Evolutionary conservation across 2,888 invertebrate genomes (phyloP), one percentile per base, ranked within the genome.

Genomic region (Koerneria pararmatus): DNA sequence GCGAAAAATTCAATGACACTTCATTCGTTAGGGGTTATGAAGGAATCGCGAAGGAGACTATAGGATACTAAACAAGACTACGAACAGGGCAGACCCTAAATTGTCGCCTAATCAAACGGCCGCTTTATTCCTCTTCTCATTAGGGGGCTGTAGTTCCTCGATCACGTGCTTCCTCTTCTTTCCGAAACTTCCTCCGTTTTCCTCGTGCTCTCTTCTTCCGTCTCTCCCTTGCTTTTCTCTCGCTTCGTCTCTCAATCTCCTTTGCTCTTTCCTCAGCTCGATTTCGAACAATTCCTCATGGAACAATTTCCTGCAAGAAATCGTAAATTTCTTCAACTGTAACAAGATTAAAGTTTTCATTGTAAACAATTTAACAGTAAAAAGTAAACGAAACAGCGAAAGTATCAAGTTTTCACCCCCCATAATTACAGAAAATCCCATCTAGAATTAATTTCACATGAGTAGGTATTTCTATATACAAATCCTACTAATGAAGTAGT

Each of bases 281-380:
- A 78, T 68, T 41, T 77, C 75, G 69, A 80, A 79, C 22, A 80
- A 65, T 56, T 80, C 80, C 24, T 79, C 74, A 4, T 70, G 67
- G 59, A 72, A 80, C 0, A 78, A 60, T 58, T 75, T 70, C 53
- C 78, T 75, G 70, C 11, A 73, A 70, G 48, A 41, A 34, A 31
- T 6, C 5, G 32, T 31, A 24, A 56, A 56, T 29, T 56, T 11
- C n/a, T n/a, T n/a, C n/a, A n/a, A n/a, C n/a, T n/a, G n/a, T n/a
- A n/a, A n/a, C n/a, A n/a, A n/a, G n/a, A n/a, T n/a, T n/a, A n/a
- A n/a, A n/a, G n/a, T n/a, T n/a, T n/a, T n/a, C n/a, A n/a, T n/a
- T n/a, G n/a, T n/a, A n/a, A n/a, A n/a, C n/a, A n/a, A n/a, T n/a
- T n/a, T n/a, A n/a, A n/a, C n/a, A n/a, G n/a, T n/a, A n/a, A n/a